These are phyloP conservation scores for Eupithecia tripunctaria DNA, from an alignment of 2,888 invertebrate genomes.

Conservation along the genomic window DNA sequence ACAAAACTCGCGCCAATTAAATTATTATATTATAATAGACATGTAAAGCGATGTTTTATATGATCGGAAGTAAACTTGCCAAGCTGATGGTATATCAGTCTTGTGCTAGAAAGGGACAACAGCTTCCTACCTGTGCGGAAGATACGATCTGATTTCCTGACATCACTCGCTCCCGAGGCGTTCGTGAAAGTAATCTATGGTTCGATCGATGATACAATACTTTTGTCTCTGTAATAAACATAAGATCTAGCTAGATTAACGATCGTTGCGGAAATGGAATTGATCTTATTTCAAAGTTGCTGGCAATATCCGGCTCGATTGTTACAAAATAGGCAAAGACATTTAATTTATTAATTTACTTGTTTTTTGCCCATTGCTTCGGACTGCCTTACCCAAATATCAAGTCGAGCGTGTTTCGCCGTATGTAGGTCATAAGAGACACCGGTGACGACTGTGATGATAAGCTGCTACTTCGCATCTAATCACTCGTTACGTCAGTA, in stretches of 20 bases:
- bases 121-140: slow-evolving; percentile 67
- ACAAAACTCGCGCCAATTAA: background rate
- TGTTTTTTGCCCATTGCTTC: background rate
- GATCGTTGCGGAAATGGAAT: slow-evolving; percentile 14
- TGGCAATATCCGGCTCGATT: background rate
- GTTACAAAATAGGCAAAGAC: background rate
- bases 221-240: slow-evolving; percentile 32
- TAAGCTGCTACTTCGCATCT: background rate
- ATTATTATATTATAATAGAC: slow-evolving; percentile 2
- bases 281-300: slow-evolving; percentile 1
- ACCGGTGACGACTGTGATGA: background rate
- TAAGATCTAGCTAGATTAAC: background rate
- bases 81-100: slow-evolving; percentile 44
- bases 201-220: slow-evolving; percentile 36
- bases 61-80: slow-evolving; percentile 28
- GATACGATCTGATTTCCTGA: slow-evolving; percentile 62
- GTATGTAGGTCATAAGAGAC: background rate
- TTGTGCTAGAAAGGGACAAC: slow-evolving; percentile 51
- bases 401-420: background rate
- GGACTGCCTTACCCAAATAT: background rate
- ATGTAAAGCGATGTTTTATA: slow-evolving; percentile 26
- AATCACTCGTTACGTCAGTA: background rate
- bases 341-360: background rate
- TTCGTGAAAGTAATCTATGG: slow-evolving; percentile 63
- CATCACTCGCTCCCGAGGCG: slow-evolving; percentile 51